These are phyloP conservation scores for Ferrisia virgata DNA, from an alignment of 2,888 invertebrate genomes.

Conservation along the genomic window DNA sequence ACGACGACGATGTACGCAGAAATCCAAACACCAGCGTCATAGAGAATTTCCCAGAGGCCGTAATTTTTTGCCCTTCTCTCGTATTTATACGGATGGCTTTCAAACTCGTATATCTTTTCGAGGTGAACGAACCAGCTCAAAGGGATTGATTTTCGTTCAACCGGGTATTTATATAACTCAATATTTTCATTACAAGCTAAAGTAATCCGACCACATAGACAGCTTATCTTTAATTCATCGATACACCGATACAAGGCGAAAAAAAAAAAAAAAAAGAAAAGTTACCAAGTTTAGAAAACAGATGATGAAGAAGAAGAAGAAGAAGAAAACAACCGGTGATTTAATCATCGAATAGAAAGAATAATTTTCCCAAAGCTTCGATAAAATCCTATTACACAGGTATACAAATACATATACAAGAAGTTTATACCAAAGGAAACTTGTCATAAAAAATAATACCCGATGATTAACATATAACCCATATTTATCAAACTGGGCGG, in stretches of 20 bases:
- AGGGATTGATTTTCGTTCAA: background rate
- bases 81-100: background rate
- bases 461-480: background rate
- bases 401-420: background rate
- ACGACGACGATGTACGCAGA: background rate
- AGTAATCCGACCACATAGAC: background rate
- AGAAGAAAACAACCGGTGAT: background rate
- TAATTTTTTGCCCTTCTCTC: background rate
- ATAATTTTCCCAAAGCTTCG: background rate
- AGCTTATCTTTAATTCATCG: constrained; percentile 17
- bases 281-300: background rate
- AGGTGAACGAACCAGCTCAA: constrained; percentile 7
- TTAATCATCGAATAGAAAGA: background rate
- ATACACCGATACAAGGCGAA: background rate
- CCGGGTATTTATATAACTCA: constrained; percentile 4
- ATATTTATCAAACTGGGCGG: background rate
- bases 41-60: background rate
- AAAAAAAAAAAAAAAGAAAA: too few species aligned
- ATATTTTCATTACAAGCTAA: background rate
- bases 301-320: too few species aligned
- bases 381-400: background rate
- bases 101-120: background rate
- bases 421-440: background rate
- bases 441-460: background rate
- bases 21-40: background rate